A percentile compares a stretch with the other conserved stretches of the same genome.
These are phyloP conservation scores for Coptodon bakossiorum DNA, from an alignment of 2,113 vertebrate genomes.

Conservation along the genomic window DNA sequence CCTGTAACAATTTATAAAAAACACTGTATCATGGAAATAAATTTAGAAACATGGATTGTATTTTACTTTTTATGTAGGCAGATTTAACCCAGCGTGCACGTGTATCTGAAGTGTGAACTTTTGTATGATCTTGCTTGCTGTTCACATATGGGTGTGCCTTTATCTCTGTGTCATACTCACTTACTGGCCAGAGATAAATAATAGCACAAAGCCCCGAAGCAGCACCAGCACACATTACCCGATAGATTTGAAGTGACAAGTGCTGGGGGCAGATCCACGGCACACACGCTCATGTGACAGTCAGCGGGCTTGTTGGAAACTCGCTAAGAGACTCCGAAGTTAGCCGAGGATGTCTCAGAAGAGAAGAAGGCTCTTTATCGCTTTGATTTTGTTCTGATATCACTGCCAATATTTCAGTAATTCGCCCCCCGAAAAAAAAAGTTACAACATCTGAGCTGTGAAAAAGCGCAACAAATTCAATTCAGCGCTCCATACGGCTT, in stretches of 20 bases:
- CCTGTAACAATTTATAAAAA: background rate
- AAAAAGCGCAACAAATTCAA: background rate
- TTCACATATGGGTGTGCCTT: slow-evolving; percentile 1
- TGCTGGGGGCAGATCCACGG: slow-evolving; percentile 43
- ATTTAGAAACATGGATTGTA: background rate
- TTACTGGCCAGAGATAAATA: slow-evolving; percentile 52
- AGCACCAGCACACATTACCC: slow-evolving; percentile 5
- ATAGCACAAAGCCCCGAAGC: slow-evolving; percentile 39
- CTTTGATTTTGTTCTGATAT: slow-evolving; percentile 26
- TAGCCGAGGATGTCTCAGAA: background rate
- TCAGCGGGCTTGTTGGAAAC: background rate
- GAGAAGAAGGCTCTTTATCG: slow-evolving; percentile 4
- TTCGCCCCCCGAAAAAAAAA: background rate
- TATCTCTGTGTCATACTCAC: slow-evolving; percentile 40
- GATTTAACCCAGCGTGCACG: background rate
- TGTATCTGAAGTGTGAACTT: background rate
- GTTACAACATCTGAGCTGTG: slow-evolving; percentile 18
- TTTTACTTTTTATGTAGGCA: background rate
- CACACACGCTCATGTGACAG: slow-evolving; percentile 10
- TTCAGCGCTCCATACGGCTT: background rate
- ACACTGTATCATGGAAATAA: background rate
- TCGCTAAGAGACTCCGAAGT: background rate
- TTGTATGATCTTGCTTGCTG: background rate
- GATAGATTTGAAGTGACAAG: slow-evolving; percentile 56
- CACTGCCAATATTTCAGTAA: slow-evolving; percentile 24